phyloP scores from a whole-genome alignment of 2,888 invertebrate genomes.

The Rhagonycha lutea region DNA sequence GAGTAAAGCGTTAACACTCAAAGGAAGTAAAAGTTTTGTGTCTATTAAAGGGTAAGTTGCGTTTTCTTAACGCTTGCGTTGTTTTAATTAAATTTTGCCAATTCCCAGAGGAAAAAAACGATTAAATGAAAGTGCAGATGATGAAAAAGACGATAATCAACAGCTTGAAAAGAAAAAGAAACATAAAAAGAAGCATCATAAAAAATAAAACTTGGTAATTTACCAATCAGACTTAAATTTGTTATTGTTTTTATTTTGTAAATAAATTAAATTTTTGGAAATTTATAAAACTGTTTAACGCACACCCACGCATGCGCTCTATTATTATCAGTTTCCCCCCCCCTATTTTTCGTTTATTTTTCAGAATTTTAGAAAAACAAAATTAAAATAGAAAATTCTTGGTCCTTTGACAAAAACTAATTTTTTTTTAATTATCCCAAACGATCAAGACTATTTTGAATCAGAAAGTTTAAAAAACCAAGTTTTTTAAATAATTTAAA shows the following conservation, averaged over 20 bases:
- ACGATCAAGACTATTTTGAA: too few relatives aligned
- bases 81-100: background rate
- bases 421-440: too few relatives aligned
- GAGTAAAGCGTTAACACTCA: constrained; percentile 63
- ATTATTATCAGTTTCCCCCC: too few relatives aligned
- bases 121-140: constrained; percentile 25
- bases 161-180: background rate
- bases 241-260: background rate
- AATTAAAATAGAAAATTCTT: too few relatives aligned
- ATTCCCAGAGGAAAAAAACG: constrained; percentile 43
- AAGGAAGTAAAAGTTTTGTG: constrained; percentile 61
- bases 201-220: background rate
- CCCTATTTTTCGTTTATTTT: too few relatives aligned
- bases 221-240: background rate
- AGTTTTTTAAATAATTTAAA: too few relatives aligned
- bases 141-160: background rate
- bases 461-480: too few relatives aligned
- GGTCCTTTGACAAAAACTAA: too few relatives aligned
- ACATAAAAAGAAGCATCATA: background rate
- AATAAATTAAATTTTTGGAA: background rate
- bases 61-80: background rate
- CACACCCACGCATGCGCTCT: too few relatives aligned
- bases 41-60: constrained; percentile 66
- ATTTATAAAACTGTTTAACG: background rate
- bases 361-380: too few relatives aligned